phyloP scores from a whole-genome alignment of 1,140 invertebrate species.

The Calephelis virginiensis region DNA sequence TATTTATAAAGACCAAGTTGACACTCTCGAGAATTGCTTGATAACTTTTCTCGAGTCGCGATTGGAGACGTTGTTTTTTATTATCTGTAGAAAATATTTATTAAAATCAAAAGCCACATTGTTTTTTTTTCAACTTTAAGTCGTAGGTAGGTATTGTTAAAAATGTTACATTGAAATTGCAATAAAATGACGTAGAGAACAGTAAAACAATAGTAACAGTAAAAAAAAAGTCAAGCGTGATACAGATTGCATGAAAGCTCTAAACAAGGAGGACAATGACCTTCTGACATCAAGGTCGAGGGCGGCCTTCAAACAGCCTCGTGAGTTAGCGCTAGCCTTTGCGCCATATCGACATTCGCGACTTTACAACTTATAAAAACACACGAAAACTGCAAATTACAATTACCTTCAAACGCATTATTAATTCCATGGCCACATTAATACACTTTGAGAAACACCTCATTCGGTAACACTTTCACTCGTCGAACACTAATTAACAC shows the following conservation, averaged over 20 bases:
- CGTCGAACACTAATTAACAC: slow-evolving; percentile 58
- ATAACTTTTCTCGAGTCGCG: slow-evolving; percentile 7
- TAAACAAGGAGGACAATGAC: slow-evolving; percentile 66
- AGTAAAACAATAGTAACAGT: slow-evolving; percentile 25
- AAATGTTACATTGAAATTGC: neutral
- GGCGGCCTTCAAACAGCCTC: slow-evolving; percentile 73
- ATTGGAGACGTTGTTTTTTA: neutral
- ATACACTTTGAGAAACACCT: slow-evolving; percentile 10
- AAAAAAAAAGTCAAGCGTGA: slow-evolving; percentile 22
- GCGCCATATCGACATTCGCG: slow-evolving; percentile 48
- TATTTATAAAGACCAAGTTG: slow-evolving; percentile 10
- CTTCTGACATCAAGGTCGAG: slow-evolving; percentile 70
- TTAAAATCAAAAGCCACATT: neutral
- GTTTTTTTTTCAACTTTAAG: neutral
- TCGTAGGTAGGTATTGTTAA: neutral
- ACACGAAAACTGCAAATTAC: slow-evolving; percentile 43
- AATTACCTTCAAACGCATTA: slow-evolving; percentile 67
- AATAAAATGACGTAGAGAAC: neutral
- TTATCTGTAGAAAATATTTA: neutral
- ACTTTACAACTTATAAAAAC: slow-evolving; percentile 47
- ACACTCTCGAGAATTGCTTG: neutral
- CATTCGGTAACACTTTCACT: slow-evolving; percentile 24
- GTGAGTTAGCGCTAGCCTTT: slow-evolving; percentile 41
- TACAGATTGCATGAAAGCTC: slow-evolving; percentile 54
- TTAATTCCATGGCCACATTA: slow-evolving; percentile 62